phyloP scores from a whole-genome alignment of 1,140 invertebrate species.

The Sycophaga agraensis region DNA sequence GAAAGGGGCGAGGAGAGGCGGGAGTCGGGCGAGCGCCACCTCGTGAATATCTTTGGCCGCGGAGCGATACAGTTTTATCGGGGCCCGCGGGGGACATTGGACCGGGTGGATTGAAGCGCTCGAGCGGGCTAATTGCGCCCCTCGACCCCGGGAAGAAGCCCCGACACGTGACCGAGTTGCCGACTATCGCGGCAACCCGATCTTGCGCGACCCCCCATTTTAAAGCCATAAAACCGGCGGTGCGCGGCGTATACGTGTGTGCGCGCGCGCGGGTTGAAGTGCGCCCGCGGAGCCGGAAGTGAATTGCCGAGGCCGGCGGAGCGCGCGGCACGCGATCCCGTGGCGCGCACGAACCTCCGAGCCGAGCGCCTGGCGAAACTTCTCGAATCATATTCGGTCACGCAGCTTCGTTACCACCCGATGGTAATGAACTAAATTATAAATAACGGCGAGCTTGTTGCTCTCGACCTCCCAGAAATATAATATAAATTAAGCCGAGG shows the following conservation, averaged over 20 bases:
- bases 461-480: too few relatives aligned
- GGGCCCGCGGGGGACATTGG: too few relatives aligned
- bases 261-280: neutral
- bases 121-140: too few relatives aligned
- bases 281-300: slow-evolving; percentile 31
- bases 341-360: slow-evolving; percentile 37
- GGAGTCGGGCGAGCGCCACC: too few relatives aligned
- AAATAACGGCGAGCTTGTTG: neutral
- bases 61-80: too few relatives aligned
- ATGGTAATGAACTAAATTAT: slow-evolving; percentile 9
- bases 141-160: too few relatives aligned
- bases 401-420: slow-evolving; percentile 1
- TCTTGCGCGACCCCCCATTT: slow-evolving; percentile 30
- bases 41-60: too few relatives aligned
- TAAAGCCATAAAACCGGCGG: slow-evolving; percentile 25
- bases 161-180: slow-evolving; percentile 39
- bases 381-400: slow-evolving; percentile 15
- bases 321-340: slow-evolving; percentile 33
- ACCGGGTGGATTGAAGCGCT: too few relatives aligned
- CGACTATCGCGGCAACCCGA: slow-evolving; percentile 36
- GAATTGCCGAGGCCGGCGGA: slow-evolving; percentile 19
- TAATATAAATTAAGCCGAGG: too few relatives aligned
- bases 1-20: neutral
- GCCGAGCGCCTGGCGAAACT: slow-evolving; percentile 1
- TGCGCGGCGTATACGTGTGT: too few relatives aligned